Conservation (phyloP, 2,888 invertebrate species). For the Leptura quadrifasciata region DNA sequence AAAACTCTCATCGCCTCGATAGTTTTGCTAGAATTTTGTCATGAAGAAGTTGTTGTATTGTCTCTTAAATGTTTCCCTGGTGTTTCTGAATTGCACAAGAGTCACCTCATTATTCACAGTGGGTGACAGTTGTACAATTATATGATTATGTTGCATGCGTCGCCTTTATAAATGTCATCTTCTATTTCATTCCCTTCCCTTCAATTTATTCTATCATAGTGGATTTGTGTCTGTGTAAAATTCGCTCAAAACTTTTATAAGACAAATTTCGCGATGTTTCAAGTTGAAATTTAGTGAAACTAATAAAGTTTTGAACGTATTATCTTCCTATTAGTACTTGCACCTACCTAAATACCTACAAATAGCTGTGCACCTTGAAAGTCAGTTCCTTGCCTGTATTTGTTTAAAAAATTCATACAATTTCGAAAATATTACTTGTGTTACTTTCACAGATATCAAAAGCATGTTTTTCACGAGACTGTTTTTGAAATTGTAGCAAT, state of each 20-base stretch:
- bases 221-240: background rate
- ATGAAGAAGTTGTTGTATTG: conserved; percentile 29
- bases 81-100: conserved; percentile 16
- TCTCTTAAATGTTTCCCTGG: conserved; percentile 10
- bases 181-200: background rate
- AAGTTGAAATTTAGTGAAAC: background rate
- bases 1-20: background rate
- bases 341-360: background rate
- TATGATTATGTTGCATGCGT: conserved; percentile 20
- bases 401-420: background rate
- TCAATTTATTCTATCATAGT: background rate
- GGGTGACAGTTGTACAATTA: conserved; percentile 27
- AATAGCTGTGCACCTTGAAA: conserved; percentile 21
- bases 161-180: conserved; percentile 19
- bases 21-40: conserved; percentile 12
- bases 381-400: background rate
- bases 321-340: background rate
- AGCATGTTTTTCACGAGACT: background rate
- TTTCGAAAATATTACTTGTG: background rate
- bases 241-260: conserved; percentile 22
- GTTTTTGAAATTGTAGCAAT: background rate
- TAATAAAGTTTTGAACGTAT: conserved; percentile 12
- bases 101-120: conserved; percentile 11
- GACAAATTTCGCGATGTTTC: background rate
- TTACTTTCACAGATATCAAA: background rate